These are phyloP conservation scores for Dendrocincla tyrannina DNA, from an alignment of 2,797 vertebrate genomes.

Conservation along the genomic window DNA sequence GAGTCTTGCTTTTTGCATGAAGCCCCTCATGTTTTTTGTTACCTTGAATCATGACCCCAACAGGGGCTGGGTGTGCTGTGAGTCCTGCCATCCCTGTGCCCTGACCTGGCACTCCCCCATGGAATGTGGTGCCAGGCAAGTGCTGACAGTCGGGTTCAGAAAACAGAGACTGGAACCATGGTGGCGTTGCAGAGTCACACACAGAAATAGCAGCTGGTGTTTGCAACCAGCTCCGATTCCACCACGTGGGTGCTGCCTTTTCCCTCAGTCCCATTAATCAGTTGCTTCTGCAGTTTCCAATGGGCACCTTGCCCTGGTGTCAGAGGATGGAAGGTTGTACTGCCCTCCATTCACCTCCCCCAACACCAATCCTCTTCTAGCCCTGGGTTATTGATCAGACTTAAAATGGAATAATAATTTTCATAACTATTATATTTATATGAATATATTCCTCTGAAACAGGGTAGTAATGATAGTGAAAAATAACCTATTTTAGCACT, in stretches of 20 bases:
- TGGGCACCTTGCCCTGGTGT: not conserved
- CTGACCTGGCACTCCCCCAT: fast-evolving
- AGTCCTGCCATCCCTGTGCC: not conserved
- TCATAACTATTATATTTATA: not conserved
- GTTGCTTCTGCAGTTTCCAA: not conserved
- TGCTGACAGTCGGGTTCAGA: fast-evolving
- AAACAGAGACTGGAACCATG: not conserved
- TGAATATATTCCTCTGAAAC: not conserved
- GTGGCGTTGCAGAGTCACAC: not conserved
- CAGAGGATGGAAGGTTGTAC: not conserved
- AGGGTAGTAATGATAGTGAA: not conserved
- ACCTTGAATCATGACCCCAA: not conserved
- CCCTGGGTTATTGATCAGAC: not conserved
- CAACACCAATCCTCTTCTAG: not conserved
- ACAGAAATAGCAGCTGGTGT: not conserved
- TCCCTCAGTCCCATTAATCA: not conserved
- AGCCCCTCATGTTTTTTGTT: not conserved
- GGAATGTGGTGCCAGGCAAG: not conserved
- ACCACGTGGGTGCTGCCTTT: fast-evolving
- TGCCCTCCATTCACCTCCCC: not conserved
- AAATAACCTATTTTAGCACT: not conserved
- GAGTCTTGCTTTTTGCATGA: not conserved
- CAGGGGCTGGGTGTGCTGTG: fast-evolving
- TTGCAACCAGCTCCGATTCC: not conserved
- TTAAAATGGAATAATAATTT: not conserved